Conservation (phyloP, 2,113 vertebrate species). For the Callospermophilus lateralis region DNA sequence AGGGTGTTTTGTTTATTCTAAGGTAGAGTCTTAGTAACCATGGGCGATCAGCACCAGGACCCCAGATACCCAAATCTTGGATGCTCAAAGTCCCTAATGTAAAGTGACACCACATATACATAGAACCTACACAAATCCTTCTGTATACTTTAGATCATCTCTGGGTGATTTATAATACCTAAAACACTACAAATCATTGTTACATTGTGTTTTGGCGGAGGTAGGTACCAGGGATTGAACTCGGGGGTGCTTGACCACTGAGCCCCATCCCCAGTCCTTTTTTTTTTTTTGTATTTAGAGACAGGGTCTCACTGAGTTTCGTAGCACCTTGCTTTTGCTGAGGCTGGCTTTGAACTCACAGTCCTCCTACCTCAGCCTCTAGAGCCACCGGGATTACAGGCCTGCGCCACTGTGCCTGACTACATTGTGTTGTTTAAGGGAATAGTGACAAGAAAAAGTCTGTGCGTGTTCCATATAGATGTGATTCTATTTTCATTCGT, state of each 20-base stretch:
- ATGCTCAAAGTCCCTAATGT: background rate
- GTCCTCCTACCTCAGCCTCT: no score
- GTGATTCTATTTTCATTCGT: background rate
- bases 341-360: no score
- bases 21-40: background rate
- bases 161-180: background rate
- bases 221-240: no score
- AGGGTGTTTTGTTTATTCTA: background rate
- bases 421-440: background rate
- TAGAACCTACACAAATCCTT: background rate
- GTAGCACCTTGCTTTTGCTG: no score
- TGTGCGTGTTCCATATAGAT: background rate
- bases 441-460: background rate
- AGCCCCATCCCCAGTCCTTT: no score
- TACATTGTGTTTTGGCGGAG: background rate
- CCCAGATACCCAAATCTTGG: background rate
- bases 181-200: background rate
- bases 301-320: no score
- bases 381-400: no score
- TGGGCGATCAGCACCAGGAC: background rate
- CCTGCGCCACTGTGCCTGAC: no score
- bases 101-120: background rate
- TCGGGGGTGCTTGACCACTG: no score
- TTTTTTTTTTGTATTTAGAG: no score
- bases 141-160: background rate